phyloP scores from a whole-genome alignment of 35 echinoderm and acorn worm species.

The Holothuria glaberrima region DNA sequence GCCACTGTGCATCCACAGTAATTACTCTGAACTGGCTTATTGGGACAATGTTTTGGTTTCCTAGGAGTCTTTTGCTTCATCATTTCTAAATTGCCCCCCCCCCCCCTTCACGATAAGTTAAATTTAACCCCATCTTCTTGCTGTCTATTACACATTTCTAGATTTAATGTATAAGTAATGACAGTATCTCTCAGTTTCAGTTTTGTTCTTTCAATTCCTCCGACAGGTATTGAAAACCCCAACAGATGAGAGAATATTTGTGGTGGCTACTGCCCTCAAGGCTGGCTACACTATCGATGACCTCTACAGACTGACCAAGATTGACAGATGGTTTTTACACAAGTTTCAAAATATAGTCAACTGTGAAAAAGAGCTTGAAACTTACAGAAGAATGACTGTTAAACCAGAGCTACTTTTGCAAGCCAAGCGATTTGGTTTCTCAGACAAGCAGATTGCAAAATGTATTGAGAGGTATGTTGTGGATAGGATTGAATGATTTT shows the following conservation, averaged over 20 bases:
- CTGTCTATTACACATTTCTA: too few relatives aligned
- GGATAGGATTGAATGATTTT: too few relatives aligned
- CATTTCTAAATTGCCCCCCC: too few relatives aligned
- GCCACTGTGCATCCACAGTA: too few relatives aligned
- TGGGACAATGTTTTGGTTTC: too few relatives aligned
- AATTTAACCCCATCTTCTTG: too few relatives aligned
- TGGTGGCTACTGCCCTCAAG: constrained; percentile 87
- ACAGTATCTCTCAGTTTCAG: neutral
- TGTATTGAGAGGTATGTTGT: constrained; percentile 76
- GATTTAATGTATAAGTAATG: neutral
- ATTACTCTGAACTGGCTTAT: too few relatives aligned
- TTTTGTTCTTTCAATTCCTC: neutral
- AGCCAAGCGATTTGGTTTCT: constrained; percentile 94
- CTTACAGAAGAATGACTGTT: constrained; percentile 37
- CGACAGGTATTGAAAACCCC: constrained; percentile 76
- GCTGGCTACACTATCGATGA: constrained; percentile 87
- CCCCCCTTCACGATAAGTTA: too few relatives aligned
- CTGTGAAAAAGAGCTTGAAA: constrained; percentile 58
- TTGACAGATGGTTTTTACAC: constrained; percentile 96
- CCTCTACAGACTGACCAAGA: constrained; percentile 91
- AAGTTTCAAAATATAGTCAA: constrained; percentile 90
- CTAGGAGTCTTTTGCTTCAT: neutral
- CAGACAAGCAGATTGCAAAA: constrained; percentile 90
- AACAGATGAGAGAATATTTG: constrained; percentile 90
- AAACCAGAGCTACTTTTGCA: constrained; percentile 58